phyloP scores from a whole-genome alignment of 2,888 invertebrate genomes.

The Epinotia ramella region DNA sequence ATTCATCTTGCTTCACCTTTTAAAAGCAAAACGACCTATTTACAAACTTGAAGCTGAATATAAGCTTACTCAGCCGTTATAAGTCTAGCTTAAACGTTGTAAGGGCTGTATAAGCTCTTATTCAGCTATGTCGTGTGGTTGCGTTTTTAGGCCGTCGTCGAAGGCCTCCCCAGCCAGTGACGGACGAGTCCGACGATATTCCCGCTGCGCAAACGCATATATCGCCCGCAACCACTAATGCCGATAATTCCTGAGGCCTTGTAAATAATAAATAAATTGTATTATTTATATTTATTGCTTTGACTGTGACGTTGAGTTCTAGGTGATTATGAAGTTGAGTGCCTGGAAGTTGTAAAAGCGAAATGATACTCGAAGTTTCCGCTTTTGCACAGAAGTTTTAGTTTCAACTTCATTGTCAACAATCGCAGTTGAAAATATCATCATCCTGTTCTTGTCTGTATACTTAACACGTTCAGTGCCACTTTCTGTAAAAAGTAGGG shows the following conservation, averaged over 20 bases:
- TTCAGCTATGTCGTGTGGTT: neutral
- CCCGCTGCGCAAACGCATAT: slow-evolving; percentile 58
- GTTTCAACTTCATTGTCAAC: too few relatives aligned
- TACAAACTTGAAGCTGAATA: neutral
- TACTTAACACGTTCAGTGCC: too few relatives aligned
- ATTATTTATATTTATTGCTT: slow-evolving; percentile 55
- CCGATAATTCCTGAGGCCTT: slow-evolving; percentile 70
- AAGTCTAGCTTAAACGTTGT: neutral
- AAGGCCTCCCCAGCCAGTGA: slow-evolving; percentile 34
- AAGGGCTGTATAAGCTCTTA: slow-evolving; percentile 1
- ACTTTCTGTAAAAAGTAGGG: too few relatives aligned
- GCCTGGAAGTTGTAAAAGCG: too few relatives aligned
- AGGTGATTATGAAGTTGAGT: neutral
- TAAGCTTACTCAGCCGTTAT: neutral
- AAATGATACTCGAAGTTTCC: too few relatives aligned
- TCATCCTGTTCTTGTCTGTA: too few relatives aligned
- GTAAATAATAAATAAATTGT: slow-evolving; percentile 44
- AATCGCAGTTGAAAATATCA: too few relatives aligned
- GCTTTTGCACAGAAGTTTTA: too few relatives aligned
- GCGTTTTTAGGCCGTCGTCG: neutral
- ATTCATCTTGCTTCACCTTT: slow-evolving; percentile 12
- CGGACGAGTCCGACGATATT: slow-evolving; percentile 19
- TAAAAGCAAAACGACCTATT: slow-evolving; percentile 14
- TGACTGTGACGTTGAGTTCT: neutral
- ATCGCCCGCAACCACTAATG: slow-evolving; percentile 64